These are phyloP conservation scores for Ceyx melanurus DNA, from an alignment of 2,113 vertebrate genomes.

Conservation along the genomic window DNA sequence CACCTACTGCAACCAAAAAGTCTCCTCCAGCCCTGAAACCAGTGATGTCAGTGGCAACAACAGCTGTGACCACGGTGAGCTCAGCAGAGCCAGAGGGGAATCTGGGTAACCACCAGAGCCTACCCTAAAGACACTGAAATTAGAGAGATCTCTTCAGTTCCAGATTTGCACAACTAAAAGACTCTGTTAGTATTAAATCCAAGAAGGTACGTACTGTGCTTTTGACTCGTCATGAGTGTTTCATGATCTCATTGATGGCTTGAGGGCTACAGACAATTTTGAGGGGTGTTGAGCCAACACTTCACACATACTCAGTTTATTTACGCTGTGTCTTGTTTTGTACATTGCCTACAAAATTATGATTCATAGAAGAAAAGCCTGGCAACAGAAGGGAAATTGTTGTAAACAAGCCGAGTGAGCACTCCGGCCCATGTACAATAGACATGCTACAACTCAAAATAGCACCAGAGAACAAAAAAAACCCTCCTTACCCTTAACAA, in stretches of 20 bases:
- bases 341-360: conserved; percentile 7
- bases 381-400: background rate
- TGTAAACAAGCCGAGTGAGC: conserved; percentile 28
- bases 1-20: background rate
- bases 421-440: conserved; percentile 16
- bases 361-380: conserved; percentile 24
- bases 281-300: background rate
- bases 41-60: background rate
- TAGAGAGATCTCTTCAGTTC: background rate
- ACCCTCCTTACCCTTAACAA: background rate
- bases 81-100: background rate
- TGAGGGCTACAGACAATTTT: background rate
- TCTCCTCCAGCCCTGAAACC: background rate
- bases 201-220: background rate
- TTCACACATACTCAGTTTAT: conserved; percentile 1
- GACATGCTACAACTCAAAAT: conserved; percentile 47
- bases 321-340: conserved; percentile 39
- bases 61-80: background rate
- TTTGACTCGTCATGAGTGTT: background rate
- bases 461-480: conserved; percentile 6
- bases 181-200: background rate
- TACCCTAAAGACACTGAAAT: background rate
- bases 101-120: background rate
- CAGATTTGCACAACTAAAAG: background rate
- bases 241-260: background rate